A percentile compares a stretch with the other conserved stretches of the same genome.
Evolutionary conservation across 2,113 vertebrate species (phyloP).

Genomic region (Passerina amoena): DNA sequence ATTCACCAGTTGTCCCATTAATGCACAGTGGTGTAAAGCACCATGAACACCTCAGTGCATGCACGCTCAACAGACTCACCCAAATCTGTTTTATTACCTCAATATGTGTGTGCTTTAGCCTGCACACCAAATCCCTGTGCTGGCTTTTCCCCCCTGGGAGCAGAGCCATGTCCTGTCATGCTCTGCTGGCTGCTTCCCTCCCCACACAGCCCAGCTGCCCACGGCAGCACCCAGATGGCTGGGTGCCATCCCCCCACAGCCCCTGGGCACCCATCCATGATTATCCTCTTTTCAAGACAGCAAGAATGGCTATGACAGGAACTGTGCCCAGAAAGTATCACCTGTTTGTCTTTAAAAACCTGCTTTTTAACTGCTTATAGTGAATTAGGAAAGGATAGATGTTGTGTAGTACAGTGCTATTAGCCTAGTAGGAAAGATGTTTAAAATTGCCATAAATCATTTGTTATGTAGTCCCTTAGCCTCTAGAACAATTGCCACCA

Average conservation of each 20-base stretch:
- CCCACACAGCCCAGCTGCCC: neutral
- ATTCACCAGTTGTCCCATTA: neutral
- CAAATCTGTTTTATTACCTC: neutral
- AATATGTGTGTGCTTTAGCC: neutral
- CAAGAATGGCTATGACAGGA: neutral
- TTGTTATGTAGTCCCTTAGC: neutral
- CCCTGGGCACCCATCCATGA: neutral
- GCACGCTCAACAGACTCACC: neutral
- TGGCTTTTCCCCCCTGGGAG: neutral
- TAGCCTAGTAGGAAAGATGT: neutral
- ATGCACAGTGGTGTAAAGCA: neutral
- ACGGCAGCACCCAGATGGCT: accelerated
- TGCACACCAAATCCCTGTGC: neutral
- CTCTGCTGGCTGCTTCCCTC: neutral
- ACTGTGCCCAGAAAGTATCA: neutral
- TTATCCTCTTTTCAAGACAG: neutral
- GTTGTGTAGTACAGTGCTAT: neutral
- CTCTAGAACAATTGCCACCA: neutral
- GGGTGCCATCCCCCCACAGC: neutral
- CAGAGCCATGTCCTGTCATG: neutral
- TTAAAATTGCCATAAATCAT: neutral
- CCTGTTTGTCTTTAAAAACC: neutral
- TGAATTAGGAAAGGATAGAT: neutral
- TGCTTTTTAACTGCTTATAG: neutral
- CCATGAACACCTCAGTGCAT: neutral